Base-by-base conservation (phyloP, 2,888 invertebrate genomes). In the Lepeophtheirus nordmannii region DNA sequence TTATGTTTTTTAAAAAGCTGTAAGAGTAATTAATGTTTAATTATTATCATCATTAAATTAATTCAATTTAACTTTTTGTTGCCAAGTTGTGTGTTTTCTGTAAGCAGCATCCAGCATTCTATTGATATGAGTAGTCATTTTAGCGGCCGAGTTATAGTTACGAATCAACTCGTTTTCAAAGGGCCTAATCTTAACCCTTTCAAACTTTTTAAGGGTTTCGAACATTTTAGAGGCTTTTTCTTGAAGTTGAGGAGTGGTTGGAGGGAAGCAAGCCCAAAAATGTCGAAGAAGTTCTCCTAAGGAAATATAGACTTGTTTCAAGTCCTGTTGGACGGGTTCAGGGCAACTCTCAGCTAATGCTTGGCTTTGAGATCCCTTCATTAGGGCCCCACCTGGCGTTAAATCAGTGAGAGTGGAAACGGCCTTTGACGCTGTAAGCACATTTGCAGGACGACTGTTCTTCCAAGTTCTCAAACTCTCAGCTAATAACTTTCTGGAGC, bases 231-330 rank as follows among this genome's bases (percentile, higher is more conserved):
- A 79, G 1, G 87, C 84, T 75, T 89, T 83, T 23, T 85, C 84
- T 74, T 90, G 87, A 46, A 86, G 77, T 65, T 82, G 82, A 22
- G 84, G 80, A 1, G 84, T 83, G 0, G 85, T 84, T 0, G 85
- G 85, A 1, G 84, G 84, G 79, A 97, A 94, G 75, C 93, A 88
- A 58, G 85, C 82, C 96, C 97, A 98, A 78, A 97, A 89, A 77
- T 96, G 94, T 68, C 89, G 82, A 14, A 96, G 78, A 68, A 98
- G 77, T 78, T 97, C 97, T 68, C 88, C 85, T 7, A 88, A 80
- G 0, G 90, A 88, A 64, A 86, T 80, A 78, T 96, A 94, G 64
- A 93, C 78, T 69, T 87, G 84, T 67, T 85, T 82, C 12, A 96
- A 78, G 73, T 96, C 94, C 58, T 82, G 58, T 58, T 39, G 62